These are phyloP conservation scores for Epinephelus lanceolatus DNA, from an alignment of 2,113 vertebrate genomes.

Conservation along the genomic window DNA sequence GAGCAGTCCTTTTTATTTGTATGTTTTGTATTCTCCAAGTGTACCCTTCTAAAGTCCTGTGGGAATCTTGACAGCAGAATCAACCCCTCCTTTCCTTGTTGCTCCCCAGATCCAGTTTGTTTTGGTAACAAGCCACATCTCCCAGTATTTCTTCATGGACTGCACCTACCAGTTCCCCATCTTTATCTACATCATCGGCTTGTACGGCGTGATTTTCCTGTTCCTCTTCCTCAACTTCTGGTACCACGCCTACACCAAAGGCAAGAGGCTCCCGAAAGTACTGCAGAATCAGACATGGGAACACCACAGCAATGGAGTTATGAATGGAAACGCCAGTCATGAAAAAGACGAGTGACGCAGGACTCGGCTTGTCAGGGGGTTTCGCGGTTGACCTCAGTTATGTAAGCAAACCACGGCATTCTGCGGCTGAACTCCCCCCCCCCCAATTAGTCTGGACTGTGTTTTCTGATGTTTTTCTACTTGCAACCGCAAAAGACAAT, in stretches of 20 bases:
- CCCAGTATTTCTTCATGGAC: conserved; percentile 94
- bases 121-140: conserved; percentile 90
- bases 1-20: neutral
- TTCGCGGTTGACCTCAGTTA: conserved; percentile 37
- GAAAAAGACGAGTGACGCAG: conserved; percentile 76
- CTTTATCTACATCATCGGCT: conserved; percentile 93
- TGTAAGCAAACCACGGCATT: conserved; percentile 33
- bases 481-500: conserved; percentile 63
- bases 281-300: conserved; percentile 86
- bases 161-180: conserved; percentile 93
- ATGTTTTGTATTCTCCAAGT: neutral
- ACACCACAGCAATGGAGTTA: conserved; percentile 84
- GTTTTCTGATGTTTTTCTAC: conserved; percentile 31
- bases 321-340: conserved; percentile 83
- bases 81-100: neutral
- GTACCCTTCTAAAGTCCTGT: neutral
- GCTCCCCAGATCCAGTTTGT: conserved; percentile 92
- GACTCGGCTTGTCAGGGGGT: neutral
- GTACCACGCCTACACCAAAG: conserved; percentile 96
- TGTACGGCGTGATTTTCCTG: conserved; percentile 92
- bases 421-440: neutral
- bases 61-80: neutral
- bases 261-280: conserved; percentile 92
- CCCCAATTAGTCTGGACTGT: conserved; percentile 7
- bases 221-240: conserved; percentile 97